Percentiles rank a stretch among this genome's conserved stretches.
phyloP scores from a whole-genome alignment of 2,113 vertebrate species.

The Anthoscopus minutus region DNA sequence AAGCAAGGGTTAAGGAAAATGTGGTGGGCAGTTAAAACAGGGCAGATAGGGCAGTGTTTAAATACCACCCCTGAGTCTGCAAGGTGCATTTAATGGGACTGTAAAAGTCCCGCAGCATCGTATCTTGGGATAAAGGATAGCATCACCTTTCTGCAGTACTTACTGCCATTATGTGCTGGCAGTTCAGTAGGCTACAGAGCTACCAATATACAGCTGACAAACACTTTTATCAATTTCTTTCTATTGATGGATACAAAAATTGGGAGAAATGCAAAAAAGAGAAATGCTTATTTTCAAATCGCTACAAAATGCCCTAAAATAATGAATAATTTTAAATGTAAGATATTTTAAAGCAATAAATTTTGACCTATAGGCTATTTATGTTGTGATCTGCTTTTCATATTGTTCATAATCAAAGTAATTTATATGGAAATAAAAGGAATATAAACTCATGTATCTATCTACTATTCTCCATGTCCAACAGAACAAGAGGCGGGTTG shows the following conservation, averaged over 20 bases:
- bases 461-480: neutral
- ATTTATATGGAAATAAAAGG: neutral
- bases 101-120: neutral
- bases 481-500: neutral
- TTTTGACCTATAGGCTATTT: neutral
- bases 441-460: neutral
- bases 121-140: conserved; percentile 8
- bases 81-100: neutral
- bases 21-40: neutral
- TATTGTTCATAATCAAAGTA: neutral
- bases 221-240: neutral
- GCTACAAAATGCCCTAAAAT: neutral
- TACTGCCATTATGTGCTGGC: neutral
- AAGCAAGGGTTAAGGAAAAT: neutral
- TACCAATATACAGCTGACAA: neutral
- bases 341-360: neutral
- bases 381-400: neutral
- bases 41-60: neutral
- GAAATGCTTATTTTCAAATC: neutral
- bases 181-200: neutral
- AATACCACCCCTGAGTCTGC: neutral
- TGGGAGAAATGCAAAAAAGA: neutral
- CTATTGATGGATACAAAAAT: neutral
- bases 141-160: neutral
- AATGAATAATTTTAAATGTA: neutral